These are phyloP conservation scores for Ormyrus thymus DNA, from an alignment of 2,888 invertebrate genomes.

Conservation along the genomic window DNA sequence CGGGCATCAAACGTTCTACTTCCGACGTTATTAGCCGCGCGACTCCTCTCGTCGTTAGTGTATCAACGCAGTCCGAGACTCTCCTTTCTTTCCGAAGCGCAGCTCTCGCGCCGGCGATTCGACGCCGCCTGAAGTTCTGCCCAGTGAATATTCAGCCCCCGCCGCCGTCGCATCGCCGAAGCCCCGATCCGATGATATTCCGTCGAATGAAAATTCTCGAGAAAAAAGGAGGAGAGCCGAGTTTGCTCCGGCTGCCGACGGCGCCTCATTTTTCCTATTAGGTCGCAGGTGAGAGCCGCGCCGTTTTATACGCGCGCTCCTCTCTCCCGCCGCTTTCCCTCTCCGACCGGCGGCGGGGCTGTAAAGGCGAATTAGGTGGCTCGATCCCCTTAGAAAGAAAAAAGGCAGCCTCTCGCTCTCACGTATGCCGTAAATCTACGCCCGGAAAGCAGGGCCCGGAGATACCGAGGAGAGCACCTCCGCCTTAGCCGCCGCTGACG, in stretches of 20 bases:
- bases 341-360: constrained; percentile 9
- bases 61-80: neutral
- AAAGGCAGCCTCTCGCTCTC: neutral
- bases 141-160: neutral
- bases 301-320: neutral
- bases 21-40: too few species aligned
- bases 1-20: too few species aligned
- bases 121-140: neutral
- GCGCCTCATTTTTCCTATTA: constrained; percentile 24
- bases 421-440: constrained; percentile 53
- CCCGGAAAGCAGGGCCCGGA: neutral
- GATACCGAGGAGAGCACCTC: constrained; percentile 23
- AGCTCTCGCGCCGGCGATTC: too few species aligned
- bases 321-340: neutral
- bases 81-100: neutral
- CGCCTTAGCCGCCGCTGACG: constrained; percentile 18
- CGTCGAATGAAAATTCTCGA: too few species aligned
- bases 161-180: too few species aligned
- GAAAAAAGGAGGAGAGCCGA: neutral
- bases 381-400: neutral
- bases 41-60: too few species aligned
- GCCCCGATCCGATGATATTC: too few species aligned
- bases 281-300: constrained; percentile 49
- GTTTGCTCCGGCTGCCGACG: constrained; percentile 12
- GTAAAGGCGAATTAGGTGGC: constrained; percentile 55